Evolutionary conservation across 2,113 vertebrate species (phyloP).

Genomic region (Hemicordylus capensis): DNA sequence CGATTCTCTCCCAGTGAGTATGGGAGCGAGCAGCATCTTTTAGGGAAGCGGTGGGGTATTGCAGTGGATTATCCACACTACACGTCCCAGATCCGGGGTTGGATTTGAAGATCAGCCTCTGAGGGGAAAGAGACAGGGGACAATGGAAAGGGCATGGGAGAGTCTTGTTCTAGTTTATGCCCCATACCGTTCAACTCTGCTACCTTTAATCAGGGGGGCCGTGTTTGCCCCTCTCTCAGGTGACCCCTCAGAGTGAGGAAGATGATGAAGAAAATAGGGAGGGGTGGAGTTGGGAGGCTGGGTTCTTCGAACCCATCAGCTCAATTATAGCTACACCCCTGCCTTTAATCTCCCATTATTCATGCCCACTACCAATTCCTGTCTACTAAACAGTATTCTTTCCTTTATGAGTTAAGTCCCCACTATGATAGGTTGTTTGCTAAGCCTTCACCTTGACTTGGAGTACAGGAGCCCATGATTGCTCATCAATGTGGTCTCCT

Average conservation of each 20-base stretch:
- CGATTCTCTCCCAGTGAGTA: conserved; percentile 63
- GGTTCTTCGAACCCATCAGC: too few species aligned
- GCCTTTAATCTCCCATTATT: neutral
- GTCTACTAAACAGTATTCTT: neutral
- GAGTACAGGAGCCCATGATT: neutral
- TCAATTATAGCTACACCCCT: too few species aligned
- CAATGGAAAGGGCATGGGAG: neutral
- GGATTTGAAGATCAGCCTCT: neutral
- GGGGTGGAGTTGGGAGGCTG: too few species aligned
- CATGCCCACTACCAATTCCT: too few species aligned
- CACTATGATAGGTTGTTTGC: neutral
- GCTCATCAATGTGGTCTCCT: neutral
- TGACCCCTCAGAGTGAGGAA: too few species aligned
- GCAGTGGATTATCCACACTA: too few species aligned
- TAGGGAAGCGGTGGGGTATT: neutral
- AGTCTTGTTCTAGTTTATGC: neutral
- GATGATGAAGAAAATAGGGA: too few species aligned
- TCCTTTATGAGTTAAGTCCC: neutral
- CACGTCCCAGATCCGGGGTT: neutral
- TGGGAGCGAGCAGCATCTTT: neutral
- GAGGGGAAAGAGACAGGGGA: neutral
- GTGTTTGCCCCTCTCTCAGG: too few species aligned
- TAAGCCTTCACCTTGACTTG: neutral
- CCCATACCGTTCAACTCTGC: too few species aligned
- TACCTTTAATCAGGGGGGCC: neutral